Evolutionary conservation across 2,888 invertebrate genomes (phyloP).

Genomic region (Terebella lapidaria): DNA sequence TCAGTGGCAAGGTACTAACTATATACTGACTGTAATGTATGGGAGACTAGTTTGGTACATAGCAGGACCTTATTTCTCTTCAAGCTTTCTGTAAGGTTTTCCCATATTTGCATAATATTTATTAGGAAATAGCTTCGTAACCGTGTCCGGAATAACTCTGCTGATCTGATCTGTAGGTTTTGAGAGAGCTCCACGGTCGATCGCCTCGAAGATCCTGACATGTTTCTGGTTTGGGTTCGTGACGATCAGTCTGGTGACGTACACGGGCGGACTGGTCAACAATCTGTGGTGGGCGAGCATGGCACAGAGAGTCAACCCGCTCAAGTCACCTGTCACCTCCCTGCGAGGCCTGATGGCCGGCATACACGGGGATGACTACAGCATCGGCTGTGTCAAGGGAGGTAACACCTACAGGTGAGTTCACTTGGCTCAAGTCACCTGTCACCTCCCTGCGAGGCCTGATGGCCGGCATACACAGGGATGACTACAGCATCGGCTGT

Average conservation of each 20-base stretch:
- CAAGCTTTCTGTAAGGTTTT: too few relatives aligned
- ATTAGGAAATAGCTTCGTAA: too few relatives aligned
- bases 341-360: neutral
- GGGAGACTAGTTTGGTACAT: too few relatives aligned
- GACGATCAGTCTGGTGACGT: conserved; percentile 22
- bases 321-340: neutral
- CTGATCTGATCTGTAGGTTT: too few relatives aligned
- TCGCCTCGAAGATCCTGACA: conserved; percentile 11
- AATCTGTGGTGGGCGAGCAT: conserved; percentile 23
- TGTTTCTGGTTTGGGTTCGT: conserved; percentile 24
- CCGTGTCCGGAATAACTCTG: too few relatives aligned
- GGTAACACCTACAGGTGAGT: too few relatives aligned
- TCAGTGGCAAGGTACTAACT: conserved; percentile 16
- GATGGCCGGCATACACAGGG: neutral
- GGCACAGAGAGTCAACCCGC: conserved; percentile 11
- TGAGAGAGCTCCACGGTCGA: conserved; percentile 18
- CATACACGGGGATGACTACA: neutral
- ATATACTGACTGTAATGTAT: too few relatives aligned
- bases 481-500: too few relatives aligned
- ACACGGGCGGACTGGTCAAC: conserved; percentile 20
- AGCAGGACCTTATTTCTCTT: too few relatives aligned
- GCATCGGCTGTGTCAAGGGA: too few relatives aligned
- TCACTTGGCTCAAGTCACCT: neutral
- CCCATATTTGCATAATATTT: too few relatives aligned
- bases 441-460: neutral